Conservation (phyloP, 1,140 invertebrate species). For the Eupeodes corollae region DNA sequence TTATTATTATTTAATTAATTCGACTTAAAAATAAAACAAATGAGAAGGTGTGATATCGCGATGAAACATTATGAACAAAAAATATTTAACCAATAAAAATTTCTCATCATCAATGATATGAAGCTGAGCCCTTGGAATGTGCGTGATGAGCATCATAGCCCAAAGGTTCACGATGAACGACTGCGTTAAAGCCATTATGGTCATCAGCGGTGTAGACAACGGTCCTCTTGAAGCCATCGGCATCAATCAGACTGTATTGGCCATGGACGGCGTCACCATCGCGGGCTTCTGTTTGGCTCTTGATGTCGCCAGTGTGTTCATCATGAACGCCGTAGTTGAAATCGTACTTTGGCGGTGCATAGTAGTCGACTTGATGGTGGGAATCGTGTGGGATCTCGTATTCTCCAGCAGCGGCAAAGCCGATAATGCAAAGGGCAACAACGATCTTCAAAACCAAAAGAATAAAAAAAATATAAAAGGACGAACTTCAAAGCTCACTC, state of each 20-base stretch:
- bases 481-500: no score
- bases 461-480: no score
- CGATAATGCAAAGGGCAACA: no score
- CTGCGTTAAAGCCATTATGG: conserved; percentile 17
- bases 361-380: conserved; percentile 32
- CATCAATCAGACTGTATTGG: conserved; percentile 41
- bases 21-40: no score
- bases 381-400: not conserved
- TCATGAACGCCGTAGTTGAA: conserved; percentile 40
- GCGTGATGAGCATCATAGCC: not conserved
- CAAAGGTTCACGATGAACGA: conserved; percentile 14
- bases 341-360: conserved; percentile 34
- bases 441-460: no score
- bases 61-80: no score
- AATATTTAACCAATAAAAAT: no score
- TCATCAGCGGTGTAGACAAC: conserved; percentile 21
- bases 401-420: no score
- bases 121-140: no score
- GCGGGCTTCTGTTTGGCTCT: conserved; percentile 37
- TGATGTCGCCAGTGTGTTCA: conserved; percentile 38
- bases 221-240: conserved; percentile 37
- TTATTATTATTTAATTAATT: no score
- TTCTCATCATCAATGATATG: no score
- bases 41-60: no score
- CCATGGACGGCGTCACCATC: conserved; percentile 40